Evolutionary conservation across 2,888 invertebrate species (phyloP).

Genomic region (Drepanosiphum platanoidis): DNA sequence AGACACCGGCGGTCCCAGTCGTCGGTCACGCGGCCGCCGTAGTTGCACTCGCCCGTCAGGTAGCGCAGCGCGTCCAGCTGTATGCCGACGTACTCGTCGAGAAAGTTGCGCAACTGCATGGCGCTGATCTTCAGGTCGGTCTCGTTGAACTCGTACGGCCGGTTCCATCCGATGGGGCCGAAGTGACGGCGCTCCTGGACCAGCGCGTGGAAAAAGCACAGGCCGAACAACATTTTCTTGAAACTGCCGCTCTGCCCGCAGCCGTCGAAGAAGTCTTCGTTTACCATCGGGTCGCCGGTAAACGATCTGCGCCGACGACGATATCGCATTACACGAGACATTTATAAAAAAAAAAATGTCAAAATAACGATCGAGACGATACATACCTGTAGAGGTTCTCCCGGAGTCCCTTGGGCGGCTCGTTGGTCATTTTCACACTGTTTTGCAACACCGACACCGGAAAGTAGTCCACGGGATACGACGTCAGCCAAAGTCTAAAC

Average conservation of each 20-base stretch:
- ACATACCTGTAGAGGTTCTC: constrained; percentile 30
- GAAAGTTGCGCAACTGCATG: constrained; percentile 85
- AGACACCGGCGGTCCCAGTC: constrained; percentile 88
- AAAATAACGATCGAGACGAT: background rate
- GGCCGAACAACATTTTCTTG: constrained; percentile 79
- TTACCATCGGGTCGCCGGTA: constrained; percentile 83
- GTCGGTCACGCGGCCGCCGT: constrained; percentile 93
- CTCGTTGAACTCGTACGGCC: constrained; percentile 85
- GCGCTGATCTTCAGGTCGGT: constrained; percentile 76
- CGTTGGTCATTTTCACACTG: constrained; percentile 94
- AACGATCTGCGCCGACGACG: background rate
- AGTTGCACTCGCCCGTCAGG: constrained; percentile 91
- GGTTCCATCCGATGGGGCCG: constrained; percentile 88
- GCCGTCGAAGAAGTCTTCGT: constrained; percentile 80
- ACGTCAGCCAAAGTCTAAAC: constrained; percentile 93
- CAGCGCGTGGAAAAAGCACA: constrained; percentile 87
- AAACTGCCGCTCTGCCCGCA: constrained; percentile 84
- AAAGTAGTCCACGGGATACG: constrained; percentile 80
- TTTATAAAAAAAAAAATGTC: background rate
- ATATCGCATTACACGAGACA: background rate
- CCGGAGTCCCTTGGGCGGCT: constrained; percentile 77
- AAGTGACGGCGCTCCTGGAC: constrained; percentile 83
- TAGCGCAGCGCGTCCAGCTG: constrained; percentile 89
- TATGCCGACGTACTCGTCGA: constrained; percentile 85
- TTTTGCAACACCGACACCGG: constrained; percentile 87